Percentiles rank a stretch among this genome's conserved stretches.
Conservation (phyloP, 1,140 invertebrate species). For the Pteromalus puparum region DNA sequence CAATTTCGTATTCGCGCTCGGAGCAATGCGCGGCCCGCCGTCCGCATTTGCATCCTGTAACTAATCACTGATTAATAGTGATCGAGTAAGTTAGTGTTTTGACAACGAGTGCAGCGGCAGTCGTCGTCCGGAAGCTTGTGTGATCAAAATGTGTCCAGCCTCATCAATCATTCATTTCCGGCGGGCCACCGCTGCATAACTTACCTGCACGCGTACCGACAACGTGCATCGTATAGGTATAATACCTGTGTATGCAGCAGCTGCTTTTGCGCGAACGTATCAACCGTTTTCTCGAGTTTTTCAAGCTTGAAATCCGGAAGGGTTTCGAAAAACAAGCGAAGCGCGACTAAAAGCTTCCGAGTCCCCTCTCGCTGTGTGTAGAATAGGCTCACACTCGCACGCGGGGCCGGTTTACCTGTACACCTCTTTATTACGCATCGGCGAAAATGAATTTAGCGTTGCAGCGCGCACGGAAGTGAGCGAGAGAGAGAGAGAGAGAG, state of each 20-base stretch:
- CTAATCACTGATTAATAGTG: slow-evolving; percentile 52
- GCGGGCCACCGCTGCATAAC: slow-evolving; percentile 38
- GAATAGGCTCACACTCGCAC: background rate
- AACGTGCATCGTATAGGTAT: background rate
- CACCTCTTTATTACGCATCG: background rate
- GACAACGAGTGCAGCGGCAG: slow-evolving; percentile 24
- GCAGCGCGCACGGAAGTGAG: background rate
- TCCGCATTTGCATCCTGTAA: slow-evolving; percentile 39
- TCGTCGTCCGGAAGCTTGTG: slow-evolving; percentile 1
- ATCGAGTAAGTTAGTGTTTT: slow-evolving; percentile 52
- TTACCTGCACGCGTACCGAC: background rate
- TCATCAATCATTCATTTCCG: slow-evolving; percentile 52
- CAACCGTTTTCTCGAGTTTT: background rate
- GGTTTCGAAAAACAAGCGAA: background rate
- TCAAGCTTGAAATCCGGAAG: background rate
- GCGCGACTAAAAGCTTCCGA: background rate
- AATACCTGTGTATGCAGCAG: background rate
- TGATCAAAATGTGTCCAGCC: slow-evolving; percentile 40
- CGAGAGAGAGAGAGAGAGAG: background rate
- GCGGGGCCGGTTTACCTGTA: background rate
- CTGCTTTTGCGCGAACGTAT: background rate
- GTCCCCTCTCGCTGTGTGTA: background rate
- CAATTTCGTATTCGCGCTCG: background rate
- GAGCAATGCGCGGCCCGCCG: background rate
- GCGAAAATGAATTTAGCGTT: background rate